phyloP scores from a whole-genome alignment of 2,797 vertebrate genomes.

The Myotis planiceps region DNA sequence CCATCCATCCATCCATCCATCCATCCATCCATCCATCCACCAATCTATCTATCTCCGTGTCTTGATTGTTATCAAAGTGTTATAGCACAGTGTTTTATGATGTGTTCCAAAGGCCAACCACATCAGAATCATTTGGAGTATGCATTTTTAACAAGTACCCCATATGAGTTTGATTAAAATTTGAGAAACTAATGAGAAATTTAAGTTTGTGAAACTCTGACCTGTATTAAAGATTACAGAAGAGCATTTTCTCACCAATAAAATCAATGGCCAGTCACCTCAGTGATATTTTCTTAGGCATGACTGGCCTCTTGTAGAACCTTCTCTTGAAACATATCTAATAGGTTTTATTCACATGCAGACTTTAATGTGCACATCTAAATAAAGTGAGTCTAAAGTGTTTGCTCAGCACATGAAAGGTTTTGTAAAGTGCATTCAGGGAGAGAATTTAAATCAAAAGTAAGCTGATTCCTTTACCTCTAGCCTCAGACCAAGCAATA shows the following conservation, averaged over 20 bases:
- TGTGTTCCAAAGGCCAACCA: neutral
- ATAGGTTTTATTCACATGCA: neutral
- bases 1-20: neutral
- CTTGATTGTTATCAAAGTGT: neutral
- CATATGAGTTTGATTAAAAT: neutral
- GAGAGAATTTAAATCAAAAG: neutral
- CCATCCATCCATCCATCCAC: neutral
- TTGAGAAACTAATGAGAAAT: neutral
- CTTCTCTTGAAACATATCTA: neutral
- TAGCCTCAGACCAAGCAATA: neutral
- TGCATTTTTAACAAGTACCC: neutral
- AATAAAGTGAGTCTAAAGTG: neutral
- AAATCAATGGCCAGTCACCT: neutral
- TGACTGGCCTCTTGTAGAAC: neutral
- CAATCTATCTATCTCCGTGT: neutral
- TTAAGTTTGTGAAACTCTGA: neutral
- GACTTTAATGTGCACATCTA: neutral
- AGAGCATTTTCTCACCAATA: neutral
- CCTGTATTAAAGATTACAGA: neutral
- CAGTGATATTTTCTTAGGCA: neutral
- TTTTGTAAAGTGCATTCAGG: neutral
- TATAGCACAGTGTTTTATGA: neutral
- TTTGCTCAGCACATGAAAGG: neutral
- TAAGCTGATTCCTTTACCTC: neutral
- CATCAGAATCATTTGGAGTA: neutral